These are phyloP conservation scores for Plodia interpunctella DNA, from an alignment of 1,140 invertebrate genomes.

Conservation along the genomic window DNA sequence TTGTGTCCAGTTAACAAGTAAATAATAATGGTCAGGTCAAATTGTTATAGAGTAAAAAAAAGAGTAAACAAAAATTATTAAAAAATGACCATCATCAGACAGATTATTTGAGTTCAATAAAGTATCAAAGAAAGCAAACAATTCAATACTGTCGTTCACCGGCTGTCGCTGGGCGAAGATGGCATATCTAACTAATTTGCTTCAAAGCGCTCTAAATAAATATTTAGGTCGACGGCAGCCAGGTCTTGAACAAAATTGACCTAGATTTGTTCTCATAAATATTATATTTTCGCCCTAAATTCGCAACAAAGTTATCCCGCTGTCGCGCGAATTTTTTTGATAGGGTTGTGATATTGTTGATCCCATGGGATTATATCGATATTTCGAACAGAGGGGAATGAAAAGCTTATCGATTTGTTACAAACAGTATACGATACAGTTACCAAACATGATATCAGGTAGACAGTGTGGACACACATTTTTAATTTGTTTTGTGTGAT, in stretches of 20 bases:
- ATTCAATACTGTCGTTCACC: too few species aligned
- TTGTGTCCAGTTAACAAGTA: too few species aligned
- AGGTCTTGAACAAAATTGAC: conserved; percentile 42
- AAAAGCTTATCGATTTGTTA: neutral
- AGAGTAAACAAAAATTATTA: too few species aligned
- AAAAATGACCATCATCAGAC: too few species aligned
- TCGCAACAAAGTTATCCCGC: neutral
- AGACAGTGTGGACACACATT: too few species aligned
- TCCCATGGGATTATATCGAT: conserved; percentile 5
- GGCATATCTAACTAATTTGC: neutral
- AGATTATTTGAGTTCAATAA: too few species aligned
- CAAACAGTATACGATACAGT: neutral
- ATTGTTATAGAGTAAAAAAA: too few species aligned
- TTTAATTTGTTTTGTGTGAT: too few species aligned
- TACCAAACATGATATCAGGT: too few species aligned
- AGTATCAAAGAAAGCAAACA: too few species aligned
- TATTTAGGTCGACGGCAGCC: conserved; percentile 24
- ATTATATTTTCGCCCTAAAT: conserved; percentile 17
- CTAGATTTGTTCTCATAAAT: conserved; percentile 34
- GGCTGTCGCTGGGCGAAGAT: neutral
- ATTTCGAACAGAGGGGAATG: conserved; percentile 1
- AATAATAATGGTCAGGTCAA: too few species aligned
- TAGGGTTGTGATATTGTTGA: conserved; percentile 2
- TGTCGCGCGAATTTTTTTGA: neutral
- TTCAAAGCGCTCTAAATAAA: conserved; percentile 15